Percentiles rank a stretch among this genome's conserved stretches.
These are phyloP conservation scores for Sandelia bainsii DNA, from an alignment of 2,797 vertebrate genomes.

Conservation along the genomic window DNA sequence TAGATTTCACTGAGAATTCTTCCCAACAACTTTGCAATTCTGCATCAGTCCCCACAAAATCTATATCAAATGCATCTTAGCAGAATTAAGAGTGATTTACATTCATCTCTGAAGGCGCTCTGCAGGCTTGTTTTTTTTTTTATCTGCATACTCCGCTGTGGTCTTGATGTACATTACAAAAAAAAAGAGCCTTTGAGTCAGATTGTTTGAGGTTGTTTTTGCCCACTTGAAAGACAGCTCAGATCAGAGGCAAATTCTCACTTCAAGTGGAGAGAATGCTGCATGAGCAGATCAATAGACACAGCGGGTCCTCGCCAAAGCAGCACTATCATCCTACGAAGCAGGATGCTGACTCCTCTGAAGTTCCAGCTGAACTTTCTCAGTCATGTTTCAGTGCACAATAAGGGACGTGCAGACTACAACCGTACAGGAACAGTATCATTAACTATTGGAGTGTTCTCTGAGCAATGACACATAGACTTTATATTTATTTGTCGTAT, in stretches of 20 bases:
- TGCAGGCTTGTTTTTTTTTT: constrained; percentile 16
- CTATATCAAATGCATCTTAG: constrained; percentile 20
- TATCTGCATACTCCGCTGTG: constrained; percentile 28
- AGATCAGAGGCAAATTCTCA: constrained; percentile 60
- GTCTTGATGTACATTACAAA: constrained; percentile 43
- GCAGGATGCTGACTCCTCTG: constrained; percentile 43
- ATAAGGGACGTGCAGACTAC: not conserved
- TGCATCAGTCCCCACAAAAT: constrained; percentile 29
- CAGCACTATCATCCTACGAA: constrained; percentile 32
- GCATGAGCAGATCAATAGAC: constrained; percentile 67
- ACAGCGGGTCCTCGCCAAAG: constrained; percentile 21
- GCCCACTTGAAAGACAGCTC: constrained; percentile 58
- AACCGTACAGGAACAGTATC: not conserved
- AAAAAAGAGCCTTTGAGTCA: constrained; percentile 51
- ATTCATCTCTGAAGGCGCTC: not conserved
- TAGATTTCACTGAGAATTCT: constrained; percentile 19
- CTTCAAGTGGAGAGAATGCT: constrained; percentile 52
- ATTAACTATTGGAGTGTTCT: not conserved
- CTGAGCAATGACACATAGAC: no score
- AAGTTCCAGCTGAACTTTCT: constrained; percentile 37
- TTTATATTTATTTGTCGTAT: not conserved
- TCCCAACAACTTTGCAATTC: constrained; percentile 12
- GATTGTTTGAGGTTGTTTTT: constrained; percentile 64
- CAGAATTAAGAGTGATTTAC: constrained; percentile 8
- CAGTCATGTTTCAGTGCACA: not conserved